A percentile compares a stretch with the other conserved stretches of the same genome.
Conservation (phyloP, 1,140 invertebrate genomes). For the Cotesia glomerata region DNA sequence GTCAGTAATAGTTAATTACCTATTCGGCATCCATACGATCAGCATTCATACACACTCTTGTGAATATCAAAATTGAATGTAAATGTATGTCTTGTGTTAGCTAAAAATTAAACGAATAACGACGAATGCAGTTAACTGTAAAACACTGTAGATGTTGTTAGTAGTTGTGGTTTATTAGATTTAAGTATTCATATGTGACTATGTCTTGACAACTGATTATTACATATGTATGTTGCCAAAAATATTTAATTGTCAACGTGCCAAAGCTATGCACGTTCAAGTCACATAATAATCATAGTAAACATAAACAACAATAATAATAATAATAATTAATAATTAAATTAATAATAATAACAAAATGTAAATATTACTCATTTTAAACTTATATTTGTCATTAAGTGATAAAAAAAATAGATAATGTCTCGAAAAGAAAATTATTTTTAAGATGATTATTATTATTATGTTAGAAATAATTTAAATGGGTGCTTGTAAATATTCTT, state of each 20-base stretch:
- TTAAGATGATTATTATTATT: no score
- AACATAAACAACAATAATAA: no score
- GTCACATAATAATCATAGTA: not conserved
- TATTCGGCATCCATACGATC: not conserved
- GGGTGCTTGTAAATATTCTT: not conserved
- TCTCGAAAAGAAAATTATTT: not conserved
- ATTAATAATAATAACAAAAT: no score
- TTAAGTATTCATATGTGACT: no score
- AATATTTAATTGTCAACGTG: not conserved
- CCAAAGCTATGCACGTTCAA: not conserved
- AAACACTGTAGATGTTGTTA: no score
- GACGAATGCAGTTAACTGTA: not conserved
- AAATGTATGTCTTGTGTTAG: no score
- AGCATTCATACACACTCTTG: not conserved
- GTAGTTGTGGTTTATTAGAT: no score
- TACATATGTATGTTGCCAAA: constrained; percentile 7
- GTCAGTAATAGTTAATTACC: not conserved
- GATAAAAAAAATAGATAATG: constrained; percentile 1
- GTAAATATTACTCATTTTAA: no score
- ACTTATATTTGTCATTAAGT: not conserved
- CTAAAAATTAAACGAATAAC: no score
- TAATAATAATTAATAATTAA: no score
- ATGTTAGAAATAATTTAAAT: not conserved
- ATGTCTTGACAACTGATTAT: constrained; percentile 2
- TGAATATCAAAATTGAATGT: no score